Conservation (phyloP, 2,888 invertebrate species). For the Agrilus biguttatus region DNA sequence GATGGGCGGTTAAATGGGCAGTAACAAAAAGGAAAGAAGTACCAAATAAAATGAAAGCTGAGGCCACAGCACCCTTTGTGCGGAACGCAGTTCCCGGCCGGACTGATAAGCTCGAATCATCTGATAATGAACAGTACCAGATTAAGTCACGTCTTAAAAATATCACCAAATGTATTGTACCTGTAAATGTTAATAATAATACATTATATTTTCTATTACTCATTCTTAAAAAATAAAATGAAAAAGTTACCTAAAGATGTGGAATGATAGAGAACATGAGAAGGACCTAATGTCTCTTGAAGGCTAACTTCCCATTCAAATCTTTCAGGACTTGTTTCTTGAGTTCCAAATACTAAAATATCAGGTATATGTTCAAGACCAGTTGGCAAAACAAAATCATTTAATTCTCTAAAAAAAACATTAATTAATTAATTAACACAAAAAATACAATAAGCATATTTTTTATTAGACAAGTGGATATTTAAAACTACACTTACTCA, state of each 20-base stretch:
- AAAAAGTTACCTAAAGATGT: constrained; percentile 49
- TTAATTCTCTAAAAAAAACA: constrained; percentile 48
- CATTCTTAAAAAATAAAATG: not conserved
- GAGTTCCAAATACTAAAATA: constrained; percentile 83
- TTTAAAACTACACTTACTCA: constrained; percentile 25
- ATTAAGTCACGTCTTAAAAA: constrained; percentile 84
- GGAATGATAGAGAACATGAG: constrained; percentile 81
- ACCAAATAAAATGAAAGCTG: constrained; percentile 86
- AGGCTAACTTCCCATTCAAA: constrained; percentile 80
- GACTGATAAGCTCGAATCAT: constrained; percentile 76
- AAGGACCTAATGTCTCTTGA: constrained; percentile 87
- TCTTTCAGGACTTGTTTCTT: constrained; percentile 80
- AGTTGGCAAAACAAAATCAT: constrained; percentile 80
- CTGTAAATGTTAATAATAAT: constrained; percentile 27
- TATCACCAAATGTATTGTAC: constrained; percentile 74
- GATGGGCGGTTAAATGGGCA: constrained; percentile 87
- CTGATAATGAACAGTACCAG: constrained; percentile 90
- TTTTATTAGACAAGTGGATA: too few species aligned
- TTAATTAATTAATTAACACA: too few species aligned
- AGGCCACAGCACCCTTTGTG: constrained; percentile 91
- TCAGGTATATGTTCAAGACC: constrained; percentile 78
- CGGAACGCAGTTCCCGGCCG: constrained; percentile 80
- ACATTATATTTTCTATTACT: not conserved
- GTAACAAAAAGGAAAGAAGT: constrained; percentile 91
- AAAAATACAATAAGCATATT: too few species aligned